phyloP scores from a whole-genome alignment of 2,888 invertebrate species.

The Siphlonurus alternatus region DNA sequence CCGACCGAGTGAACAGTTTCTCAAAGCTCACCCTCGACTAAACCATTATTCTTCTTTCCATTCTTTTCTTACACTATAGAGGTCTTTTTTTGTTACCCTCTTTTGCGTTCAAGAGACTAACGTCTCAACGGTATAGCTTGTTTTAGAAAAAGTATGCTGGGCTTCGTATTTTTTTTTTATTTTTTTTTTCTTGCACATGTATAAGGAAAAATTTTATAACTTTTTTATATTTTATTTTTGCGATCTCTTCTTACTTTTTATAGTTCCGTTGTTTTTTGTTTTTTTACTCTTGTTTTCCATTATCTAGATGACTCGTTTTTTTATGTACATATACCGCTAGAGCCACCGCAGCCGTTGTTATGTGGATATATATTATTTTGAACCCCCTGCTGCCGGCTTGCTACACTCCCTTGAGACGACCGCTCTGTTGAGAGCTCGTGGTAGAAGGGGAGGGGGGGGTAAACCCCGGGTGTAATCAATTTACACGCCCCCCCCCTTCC shows the following conservation, averaged over 20 bases:
- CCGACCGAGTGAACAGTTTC: not conserved
- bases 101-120: not conserved
- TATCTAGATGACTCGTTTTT: not conserved
- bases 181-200: too few relatives aligned
- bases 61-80: not conserved
- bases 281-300: not conserved
- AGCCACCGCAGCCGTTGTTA: too few relatives aligned
- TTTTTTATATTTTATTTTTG: not conserved
- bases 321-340: too few relatives aligned
- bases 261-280: not conserved
- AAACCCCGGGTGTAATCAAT: not conserved
- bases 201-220: too few relatives aligned
- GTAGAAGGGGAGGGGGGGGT: not conserved
- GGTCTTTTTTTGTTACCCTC: not conserved
- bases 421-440: too few relatives aligned
- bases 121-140: not conserved
- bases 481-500: too few relatives aligned
- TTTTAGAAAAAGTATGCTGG: not conserved
- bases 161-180: not conserved
- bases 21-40: too few relatives aligned
- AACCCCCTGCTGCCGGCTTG: too few relatives aligned
- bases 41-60: not conserved
- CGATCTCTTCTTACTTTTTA: too few relatives aligned
- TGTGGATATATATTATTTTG: too few relatives aligned
- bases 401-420: too few relatives aligned